Evolutionary conservation across 2,888 invertebrate genomes (phyloP).

Genomic region (Tricholauxania praeusta): DNA sequence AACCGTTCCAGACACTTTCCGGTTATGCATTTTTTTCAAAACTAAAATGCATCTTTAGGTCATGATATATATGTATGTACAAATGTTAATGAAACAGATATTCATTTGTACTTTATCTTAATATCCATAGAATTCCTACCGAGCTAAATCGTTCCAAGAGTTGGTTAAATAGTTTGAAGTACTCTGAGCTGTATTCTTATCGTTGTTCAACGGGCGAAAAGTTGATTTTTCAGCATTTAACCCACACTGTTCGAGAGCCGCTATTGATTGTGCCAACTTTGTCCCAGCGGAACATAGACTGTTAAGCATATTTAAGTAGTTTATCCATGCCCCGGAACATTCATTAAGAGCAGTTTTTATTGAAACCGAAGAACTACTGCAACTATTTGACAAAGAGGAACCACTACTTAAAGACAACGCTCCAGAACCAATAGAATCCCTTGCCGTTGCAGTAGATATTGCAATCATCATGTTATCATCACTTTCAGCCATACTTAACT

Average conservation of each 20-base stretch:
- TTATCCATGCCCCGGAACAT: slow-evolving; percentile 60
- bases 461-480: not conserved
- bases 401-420: slow-evolving; percentile 7
- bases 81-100: no score
- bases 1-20: no score
- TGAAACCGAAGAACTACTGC: slow-evolving; percentile 55
- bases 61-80: no score
- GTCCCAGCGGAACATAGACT: slow-evolving; percentile 75
- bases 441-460: not conserved
- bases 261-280: slow-evolving; percentile 73
- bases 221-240: slow-evolving; percentile 48
- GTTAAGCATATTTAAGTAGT: slow-evolving; percentile 69
- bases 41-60: no score
- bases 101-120: no score
- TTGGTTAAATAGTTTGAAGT: slow-evolving; percentile 68
- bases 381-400: slow-evolving; percentile 50
- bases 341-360: slow-evolving; percentile 59
- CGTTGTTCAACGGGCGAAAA: slow-evolving; percentile 40
- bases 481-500: no score
- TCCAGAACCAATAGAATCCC: slow-evolving; percentile 19
- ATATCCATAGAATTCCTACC: slow-evolving; percentile 36
- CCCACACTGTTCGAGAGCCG: slow-evolving; percentile 70
- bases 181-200: slow-evolving; percentile 44
- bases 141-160: slow-evolving; percentile 75
- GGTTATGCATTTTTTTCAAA: no score